Evolutionary conservation across 2,888 invertebrate species (phyloP), one percentile per base, ranked within the genome.

Genomic region (Aporophyla lueneburgensis): DNA sequence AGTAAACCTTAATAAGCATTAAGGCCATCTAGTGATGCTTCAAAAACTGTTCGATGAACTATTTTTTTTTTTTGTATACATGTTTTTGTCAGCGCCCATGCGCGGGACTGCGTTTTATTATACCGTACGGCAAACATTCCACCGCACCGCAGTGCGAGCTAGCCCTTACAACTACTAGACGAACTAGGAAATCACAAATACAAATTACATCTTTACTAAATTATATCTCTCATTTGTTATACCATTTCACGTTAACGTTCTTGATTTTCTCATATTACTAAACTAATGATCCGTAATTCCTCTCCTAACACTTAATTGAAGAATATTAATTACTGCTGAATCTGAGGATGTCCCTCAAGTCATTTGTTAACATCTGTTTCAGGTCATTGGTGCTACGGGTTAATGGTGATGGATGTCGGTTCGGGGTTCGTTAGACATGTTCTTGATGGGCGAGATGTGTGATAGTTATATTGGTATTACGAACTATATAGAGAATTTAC

Each of bases 361-460:
- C 54, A 76, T 83, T 84, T 76, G 72, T 83, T 46, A 51, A 19
- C 46, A 83, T 81, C 67, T 73, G 62, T 63, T 72, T 33, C 71
- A 58, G 69, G 67, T 76, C 84, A 63, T 73, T 80, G 70, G 21
- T 27, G 61, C 40, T 27, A 7, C 12, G 16, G 53, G 78, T 71
- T 19, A 24, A 84, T 76, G 54, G 43, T 58, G 62, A 61, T 43
- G 40, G 46, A 78, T 77, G 2, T 65, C 14, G 43, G 9, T 54
- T 59, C n/a, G 16, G 24, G 16, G 62, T 19, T 27, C 51, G 27
- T 49, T 27, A 43, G 33, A 33, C 5, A 43, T 21, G 63, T 33
- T 58, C 10, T 43, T 43, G 27, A 70, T 70, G 16, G 24, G 3
- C 1, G 2, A n/a, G 10, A 58, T 46, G 43, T 43, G 49, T 51